Evolutionary conservation across 2,888 invertebrate genomes (phyloP), one percentile per base, ranked within the genome.

Genomic region (Heliconius erato): DNA sequence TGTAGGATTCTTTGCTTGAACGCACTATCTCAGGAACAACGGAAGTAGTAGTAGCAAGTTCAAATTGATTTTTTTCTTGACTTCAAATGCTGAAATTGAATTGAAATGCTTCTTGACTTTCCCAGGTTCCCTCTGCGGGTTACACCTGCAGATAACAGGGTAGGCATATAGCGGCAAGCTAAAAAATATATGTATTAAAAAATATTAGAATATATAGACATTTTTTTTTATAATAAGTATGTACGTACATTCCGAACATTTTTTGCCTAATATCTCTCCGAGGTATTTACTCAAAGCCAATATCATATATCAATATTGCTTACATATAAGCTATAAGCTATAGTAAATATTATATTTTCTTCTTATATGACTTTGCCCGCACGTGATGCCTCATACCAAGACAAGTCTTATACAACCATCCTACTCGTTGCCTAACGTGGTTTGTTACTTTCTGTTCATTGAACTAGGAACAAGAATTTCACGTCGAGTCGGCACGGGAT

Each of bases 391-490:
- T 63, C 11, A n/a, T n/a, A 23, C 3, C 54, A 44, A 72, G 72
- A 49, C 72, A 16, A 44, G 26, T 26, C 26, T 72, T 63, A 72
- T 72, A 72, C 72, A 72, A 72, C 49, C 72, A 26, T 28, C 44
- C 40, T 76, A 76, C 35, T 63, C 2, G 40, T 40, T 76, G 63
- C 35, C 7, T 63, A 9, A 26, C 6, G 54, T 49, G 28, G n/a
- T 35, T 40, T 63, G 63, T 40, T 40, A 26, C 59, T 76, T 76
- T 63, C 76, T 76, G n/a, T 35, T 76, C 26, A 76, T 63, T 63
- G 63, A 63, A 63, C 23, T 74, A 0, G 23, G 54, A 3, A 59
- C 74, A 59, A 14, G 74, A 59, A 59, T 32, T 54, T 59, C 12
- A 63, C 54, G 54, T 54, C 23, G 19, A 54, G 19, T 54, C 6